Conservation (phyloP, 2,113 vertebrate genomes). For the Tenrec ecaudatus region DNA sequence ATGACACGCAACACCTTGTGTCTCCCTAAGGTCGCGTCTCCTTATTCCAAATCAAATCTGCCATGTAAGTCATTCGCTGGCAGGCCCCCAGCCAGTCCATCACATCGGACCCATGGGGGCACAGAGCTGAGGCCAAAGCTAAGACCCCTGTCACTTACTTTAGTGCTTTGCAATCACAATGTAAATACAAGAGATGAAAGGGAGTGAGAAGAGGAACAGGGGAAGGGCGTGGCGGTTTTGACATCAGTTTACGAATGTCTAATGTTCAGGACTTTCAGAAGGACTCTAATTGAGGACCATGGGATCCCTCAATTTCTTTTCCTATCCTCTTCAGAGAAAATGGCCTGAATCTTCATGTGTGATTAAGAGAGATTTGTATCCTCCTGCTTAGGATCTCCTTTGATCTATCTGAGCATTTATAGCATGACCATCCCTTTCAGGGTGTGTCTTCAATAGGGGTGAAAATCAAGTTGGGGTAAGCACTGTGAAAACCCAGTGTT, state of each 20-base stretch:
- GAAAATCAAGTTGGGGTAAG: not conserved
- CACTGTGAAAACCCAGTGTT: rapidly evolving
- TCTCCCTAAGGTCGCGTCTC: not conserved
- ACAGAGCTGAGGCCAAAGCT: not conserved
- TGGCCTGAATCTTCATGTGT: not conserved
- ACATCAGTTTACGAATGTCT: not conserved
- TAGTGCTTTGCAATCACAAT: not conserved
- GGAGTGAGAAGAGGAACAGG: not conserved
- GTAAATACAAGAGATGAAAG: not conserved
- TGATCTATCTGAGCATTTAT: not conserved
- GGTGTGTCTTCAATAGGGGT: not conserved
- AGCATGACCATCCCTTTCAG: not conserved
- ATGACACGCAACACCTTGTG: not conserved
- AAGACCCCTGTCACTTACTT: not conserved
- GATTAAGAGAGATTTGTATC: not conserved
- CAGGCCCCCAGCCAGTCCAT: not conserved
- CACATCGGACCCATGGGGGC: not conserved
- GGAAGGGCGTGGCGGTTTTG: not conserved
- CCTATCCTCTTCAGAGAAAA: not conserved
- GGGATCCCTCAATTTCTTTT: not conserved
- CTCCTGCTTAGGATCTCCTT: not conserved
- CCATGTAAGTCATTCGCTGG: not conserved
- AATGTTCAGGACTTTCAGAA: not conserved
- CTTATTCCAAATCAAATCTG: not conserved
- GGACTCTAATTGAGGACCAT: not conserved